A percentile compares a stretch with the other conserved stretches of the same genome.
phyloP scores from a whole-genome alignment of 2,797 vertebrate species.

The Moxostoma hubbsi region DNA sequence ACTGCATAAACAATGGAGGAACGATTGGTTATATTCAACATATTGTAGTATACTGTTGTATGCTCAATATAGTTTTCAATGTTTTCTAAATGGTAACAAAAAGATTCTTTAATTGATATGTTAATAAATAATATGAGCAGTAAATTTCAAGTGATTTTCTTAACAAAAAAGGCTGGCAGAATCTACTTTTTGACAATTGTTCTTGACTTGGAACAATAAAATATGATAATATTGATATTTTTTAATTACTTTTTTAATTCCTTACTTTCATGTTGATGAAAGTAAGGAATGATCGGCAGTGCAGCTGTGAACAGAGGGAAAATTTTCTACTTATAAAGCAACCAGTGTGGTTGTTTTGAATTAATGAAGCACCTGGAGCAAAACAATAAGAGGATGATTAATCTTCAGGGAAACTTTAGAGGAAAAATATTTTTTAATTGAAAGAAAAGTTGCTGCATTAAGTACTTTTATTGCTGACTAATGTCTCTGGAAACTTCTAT shows the following conservation, averaged over 20 bases:
- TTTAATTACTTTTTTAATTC: neutral
- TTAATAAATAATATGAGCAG: constrained; percentile 2
- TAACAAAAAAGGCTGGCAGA: neutral
- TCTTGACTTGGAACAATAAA: neutral
- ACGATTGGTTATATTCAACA: constrained; percentile 1
- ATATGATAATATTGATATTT: neutral
- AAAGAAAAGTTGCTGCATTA: constrained; percentile 41
- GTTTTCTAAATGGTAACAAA: constrained; percentile 17
- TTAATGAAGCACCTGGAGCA: constrained; percentile 43
- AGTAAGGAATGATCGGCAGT: neutral
- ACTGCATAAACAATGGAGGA: constrained; percentile 49
- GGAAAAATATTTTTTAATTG: constrained; percentile 34
- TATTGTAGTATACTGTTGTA: neutral
- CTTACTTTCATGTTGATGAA: neutral
- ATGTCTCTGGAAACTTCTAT: constrained; percentile 25
- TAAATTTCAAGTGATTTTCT: constrained; percentile 21
- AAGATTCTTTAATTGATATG: constrained; percentile 28
- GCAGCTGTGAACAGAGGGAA: neutral
- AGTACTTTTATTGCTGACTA: constrained; percentile 35
- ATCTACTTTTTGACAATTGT: constrained; percentile 11
- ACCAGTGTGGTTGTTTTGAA: constrained; percentile 35
- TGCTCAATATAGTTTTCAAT: constrained; percentile 24
- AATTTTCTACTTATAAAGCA: constrained; percentile 25
- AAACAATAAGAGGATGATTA: constrained; percentile 50
- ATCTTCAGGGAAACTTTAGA: constrained; percentile 46